These are phyloP conservation scores for Rhopalosiphum padi DNA, from an alignment of 1,140 invertebrate genomes.

Conservation along the genomic window DNA sequence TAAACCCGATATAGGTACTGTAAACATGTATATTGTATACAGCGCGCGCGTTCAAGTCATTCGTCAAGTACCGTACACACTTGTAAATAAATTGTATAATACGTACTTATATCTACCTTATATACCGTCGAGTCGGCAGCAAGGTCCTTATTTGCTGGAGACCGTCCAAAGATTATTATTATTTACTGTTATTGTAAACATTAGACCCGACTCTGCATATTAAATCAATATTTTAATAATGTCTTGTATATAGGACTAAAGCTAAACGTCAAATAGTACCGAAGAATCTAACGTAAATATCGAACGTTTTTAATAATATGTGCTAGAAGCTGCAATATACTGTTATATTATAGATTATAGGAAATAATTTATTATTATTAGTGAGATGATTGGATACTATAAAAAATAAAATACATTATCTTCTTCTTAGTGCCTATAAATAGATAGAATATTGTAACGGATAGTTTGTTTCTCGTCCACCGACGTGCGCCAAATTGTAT, in stretches of 20 bases:
- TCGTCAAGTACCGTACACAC: constrained; percentile 37
- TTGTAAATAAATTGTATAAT: neutral
- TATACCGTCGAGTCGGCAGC: neutral
- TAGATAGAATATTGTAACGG: neutral
- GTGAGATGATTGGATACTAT: neutral
- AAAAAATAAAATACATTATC: neutral
- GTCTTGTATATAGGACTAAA: no score
- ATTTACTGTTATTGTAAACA: neutral
- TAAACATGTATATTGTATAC: neutral
- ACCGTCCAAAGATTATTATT: constrained; percentile 21
- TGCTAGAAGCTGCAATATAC: neutral
- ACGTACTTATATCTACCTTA: neutral
- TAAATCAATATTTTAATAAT: neutral
- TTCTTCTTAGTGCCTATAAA: neutral
- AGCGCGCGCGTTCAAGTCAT: neutral
- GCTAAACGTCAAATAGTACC: neutral
- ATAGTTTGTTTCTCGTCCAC: neutral
- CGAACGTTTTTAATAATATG: neutral
- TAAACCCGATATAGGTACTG: neutral
- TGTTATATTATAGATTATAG: neutral
- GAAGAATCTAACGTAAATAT: neutral
- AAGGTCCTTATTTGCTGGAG: constrained; percentile 9
- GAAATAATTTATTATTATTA: neutral
- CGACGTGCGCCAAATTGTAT: neutral
- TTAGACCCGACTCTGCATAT: neutral